Evolutionary conservation across 2,888 invertebrate species (phyloP).

Genomic region (Cancer borealis): DNA sequence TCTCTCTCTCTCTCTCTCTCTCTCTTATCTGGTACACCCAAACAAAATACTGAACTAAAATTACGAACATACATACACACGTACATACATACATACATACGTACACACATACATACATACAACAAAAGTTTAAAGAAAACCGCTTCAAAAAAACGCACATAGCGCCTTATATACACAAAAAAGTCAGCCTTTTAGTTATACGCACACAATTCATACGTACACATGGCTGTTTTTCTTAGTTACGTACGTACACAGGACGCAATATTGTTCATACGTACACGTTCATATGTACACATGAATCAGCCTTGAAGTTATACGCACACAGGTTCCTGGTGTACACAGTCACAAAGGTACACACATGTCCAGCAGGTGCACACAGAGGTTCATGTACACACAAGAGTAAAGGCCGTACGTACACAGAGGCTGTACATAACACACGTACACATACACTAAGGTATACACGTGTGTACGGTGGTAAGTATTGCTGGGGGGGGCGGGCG

Average conservation of each 20-base stretch:
- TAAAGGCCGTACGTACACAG: not conserved
- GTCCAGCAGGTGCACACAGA: not conserved
- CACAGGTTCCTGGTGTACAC: not conserved
- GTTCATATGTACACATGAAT: no score
- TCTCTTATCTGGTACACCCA: no score
- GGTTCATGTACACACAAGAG: no score
- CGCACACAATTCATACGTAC: not conserved
- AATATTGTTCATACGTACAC: not conserved
- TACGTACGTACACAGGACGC: not conserved
- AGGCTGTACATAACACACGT: not conserved
- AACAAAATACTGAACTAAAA: no score
- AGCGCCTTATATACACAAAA: not conserved
- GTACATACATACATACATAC: not conserved
- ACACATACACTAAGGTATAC: not conserved
- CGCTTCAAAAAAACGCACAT: not conserved
- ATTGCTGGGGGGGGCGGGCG: not conserved
- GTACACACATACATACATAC: not conserved
- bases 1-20: no score
- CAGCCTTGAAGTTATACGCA: not conserved
- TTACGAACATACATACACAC: not conserved
- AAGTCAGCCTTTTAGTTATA: not conserved
- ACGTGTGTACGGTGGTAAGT: no score
- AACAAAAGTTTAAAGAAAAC: not conserved
- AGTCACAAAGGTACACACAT: not conserved
- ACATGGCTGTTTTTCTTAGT: conserved; percentile 1